These are phyloP conservation scores for Latrodectus hesperus DNA, from an alignment of 2,888 invertebrate species.

Conservation along the genomic window DNA sequence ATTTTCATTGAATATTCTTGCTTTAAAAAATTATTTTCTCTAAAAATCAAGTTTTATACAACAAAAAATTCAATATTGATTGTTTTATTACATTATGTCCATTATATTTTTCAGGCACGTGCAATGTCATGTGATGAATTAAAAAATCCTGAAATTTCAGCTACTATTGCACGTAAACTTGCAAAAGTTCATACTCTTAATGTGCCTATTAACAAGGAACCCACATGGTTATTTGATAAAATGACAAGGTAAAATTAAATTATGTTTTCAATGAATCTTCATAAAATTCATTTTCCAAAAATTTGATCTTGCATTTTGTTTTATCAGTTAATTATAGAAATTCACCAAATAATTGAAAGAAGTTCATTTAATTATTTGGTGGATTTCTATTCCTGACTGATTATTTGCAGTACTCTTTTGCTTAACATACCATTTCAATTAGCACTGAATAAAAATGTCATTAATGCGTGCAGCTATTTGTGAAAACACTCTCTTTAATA, in stretches of 20 bases:
- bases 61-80: not conserved
- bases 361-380: too few species aligned
- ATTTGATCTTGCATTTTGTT: not conserved
- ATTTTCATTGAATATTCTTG: not conserved
- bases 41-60: too few species aligned
- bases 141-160: conserved; percentile 84
- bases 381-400: too few species aligned
- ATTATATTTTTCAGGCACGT: conserved; percentile 81
- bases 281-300: not conserved
- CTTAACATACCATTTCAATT: too few species aligned
- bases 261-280: not conserved
- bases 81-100: not conserved
- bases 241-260: conserved; percentile 82
- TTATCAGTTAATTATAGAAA: too few species aligned
- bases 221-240: conserved; percentile 95
- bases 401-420: too few species aligned
- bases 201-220: conserved; percentile 96
- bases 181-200: conserved; percentile 93
- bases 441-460: too few species aligned
- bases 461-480: too few species aligned
- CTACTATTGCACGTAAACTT: conserved; percentile 93
- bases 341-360: too few species aligned
- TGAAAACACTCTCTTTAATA: too few species aligned
- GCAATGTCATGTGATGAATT: conserved; percentile 88
- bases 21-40: not conserved